phyloP scores from a whole-genome alignment of 2,888 invertebrate species.

The Lucinisca nassula region DNA sequence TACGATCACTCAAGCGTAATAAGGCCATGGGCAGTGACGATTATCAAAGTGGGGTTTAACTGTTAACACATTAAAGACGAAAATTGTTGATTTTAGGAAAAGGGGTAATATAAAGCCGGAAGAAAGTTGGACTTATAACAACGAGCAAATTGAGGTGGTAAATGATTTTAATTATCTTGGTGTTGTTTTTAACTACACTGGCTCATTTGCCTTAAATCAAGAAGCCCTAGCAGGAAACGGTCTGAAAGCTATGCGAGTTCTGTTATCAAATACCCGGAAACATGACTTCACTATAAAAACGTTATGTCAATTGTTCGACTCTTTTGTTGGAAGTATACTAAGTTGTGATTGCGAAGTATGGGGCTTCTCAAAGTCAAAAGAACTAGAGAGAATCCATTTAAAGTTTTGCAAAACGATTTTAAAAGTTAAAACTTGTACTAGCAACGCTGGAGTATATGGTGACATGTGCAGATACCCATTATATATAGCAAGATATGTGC shows the following conservation, averaged over 20 bases:
- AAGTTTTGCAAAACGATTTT: constrained; percentile 29
- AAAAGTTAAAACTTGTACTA: constrained; percentile 7
- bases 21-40: no score
- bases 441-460: constrained; percentile 31
- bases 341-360: constrained; percentile 17
- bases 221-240: neutral
- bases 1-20: no score
- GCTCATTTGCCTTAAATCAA: neutral
- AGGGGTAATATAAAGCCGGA: neutral
- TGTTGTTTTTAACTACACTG: constrained; percentile 15
- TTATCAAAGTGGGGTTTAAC: constrained; percentile 3
- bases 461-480: constrained; percentile 30
- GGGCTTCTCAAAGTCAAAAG: constrained; percentile 13
- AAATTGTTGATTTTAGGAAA: constrained; percentile 7
- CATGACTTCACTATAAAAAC: neutral
- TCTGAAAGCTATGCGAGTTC: constrained; percentile 28
- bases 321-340: constrained; percentile 33
- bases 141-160: neutral
- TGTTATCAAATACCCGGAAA: neutral
- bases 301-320: constrained; percentile 25
- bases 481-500: constrained; percentile 21
- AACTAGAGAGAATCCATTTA: constrained; percentile 26
- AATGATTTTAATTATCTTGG: constrained; percentile 31
- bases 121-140: constrained; percentile 23
- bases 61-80: constrained; percentile 7